Base-by-base conservation (phyloP, 2,113 vertebrate species). In the Alces alces region DNA sequence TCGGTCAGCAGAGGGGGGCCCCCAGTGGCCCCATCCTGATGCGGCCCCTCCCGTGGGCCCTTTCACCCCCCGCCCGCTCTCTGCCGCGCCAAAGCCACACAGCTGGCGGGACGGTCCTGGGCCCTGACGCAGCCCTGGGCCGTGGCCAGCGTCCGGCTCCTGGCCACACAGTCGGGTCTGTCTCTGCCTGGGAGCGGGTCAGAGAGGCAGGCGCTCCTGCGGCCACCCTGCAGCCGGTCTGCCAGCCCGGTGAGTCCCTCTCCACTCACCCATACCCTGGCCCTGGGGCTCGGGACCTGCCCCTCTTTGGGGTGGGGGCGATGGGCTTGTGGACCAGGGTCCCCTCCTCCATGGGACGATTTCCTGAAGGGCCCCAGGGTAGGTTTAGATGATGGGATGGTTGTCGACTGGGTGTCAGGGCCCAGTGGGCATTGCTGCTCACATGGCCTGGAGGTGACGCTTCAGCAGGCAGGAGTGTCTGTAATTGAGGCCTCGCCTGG, bases 251-350 rank as follows among this genome's bases (percentile, higher is more conserved):
- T 70, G 30, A 93, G 93, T n/a, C 10, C 90, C 27, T 14, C 70
- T 39, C 87, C 0, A 4, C n/a, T 39, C 36, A 14, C 36, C 43
- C 43, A 14, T 8, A 33, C 30, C 28, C 30, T 2, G 11, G n/a
- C 17, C 9, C 17, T 2, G 5, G 36, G 52, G 60, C 30, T 55
- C 17, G 14, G 61, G 30, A 36, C 80, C 19, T 1, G 1, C 79
- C 64, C 54, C 4, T 36, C 33, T 87, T 11, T 33, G 36, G 61
- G 33, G 45, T 8, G 23, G 52, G 78, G 43, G 21, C 2, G 0
- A 1, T 10, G 30, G 57, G 23, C 7, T 15, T 3, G 0, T 25
- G 52, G 36, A 16, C 1, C 0, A 17, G 9, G 19, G 10, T 33
- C 10, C 27, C n/a, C 52, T 23, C 61, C 2, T 1, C 12, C 12